Percentiles rank a stretch among this genome's conserved stretches.
These are phyloP conservation scores for Rutpela maculata DNA, from an alignment of 2,888 invertebrate species.

Conservation along the genomic window DNA sequence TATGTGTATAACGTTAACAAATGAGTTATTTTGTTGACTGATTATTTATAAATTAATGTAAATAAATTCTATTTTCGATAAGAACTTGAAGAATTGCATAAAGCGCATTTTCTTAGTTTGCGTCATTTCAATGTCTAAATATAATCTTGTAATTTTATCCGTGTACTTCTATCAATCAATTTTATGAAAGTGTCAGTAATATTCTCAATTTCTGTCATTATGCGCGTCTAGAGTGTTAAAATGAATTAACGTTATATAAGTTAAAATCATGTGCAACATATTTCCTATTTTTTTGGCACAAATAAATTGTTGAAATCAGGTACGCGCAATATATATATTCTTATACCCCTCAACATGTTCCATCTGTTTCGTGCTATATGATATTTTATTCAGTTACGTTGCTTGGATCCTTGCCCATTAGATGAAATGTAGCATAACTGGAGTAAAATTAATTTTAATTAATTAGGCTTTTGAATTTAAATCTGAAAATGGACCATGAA, in stretches of 20 bases:
- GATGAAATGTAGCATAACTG: constrained; percentile 12
- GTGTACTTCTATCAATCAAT: background rate
- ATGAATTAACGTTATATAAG: background rate
- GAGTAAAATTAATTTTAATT: constrained; percentile 14
- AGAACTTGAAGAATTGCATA: background rate
- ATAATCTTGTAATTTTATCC: background rate
- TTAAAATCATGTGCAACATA: background rate
- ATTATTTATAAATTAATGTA: background rate
- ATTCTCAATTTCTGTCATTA: background rate
- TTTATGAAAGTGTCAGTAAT: background rate
- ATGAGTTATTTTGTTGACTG: background rate
- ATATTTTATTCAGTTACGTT: constrained; percentile 24
- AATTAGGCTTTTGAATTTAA: constrained; percentile 13
- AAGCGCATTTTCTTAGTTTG: background rate
- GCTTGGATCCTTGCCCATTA: constrained; percentile 14
- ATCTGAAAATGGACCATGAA: background rate
- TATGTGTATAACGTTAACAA: background rate
- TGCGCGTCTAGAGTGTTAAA: too few species aligned
- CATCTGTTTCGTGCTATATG: constrained; percentile 16
- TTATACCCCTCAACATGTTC: background rate
- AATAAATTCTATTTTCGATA: background rate
- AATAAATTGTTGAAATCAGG: background rate
- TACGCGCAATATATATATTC: background rate
- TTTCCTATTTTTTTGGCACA: background rate
- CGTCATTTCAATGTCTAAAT: background rate